Conservation (phyloP, 92 coral and sea anemone genomes). For the Desmophyllum pertusum region DNA sequence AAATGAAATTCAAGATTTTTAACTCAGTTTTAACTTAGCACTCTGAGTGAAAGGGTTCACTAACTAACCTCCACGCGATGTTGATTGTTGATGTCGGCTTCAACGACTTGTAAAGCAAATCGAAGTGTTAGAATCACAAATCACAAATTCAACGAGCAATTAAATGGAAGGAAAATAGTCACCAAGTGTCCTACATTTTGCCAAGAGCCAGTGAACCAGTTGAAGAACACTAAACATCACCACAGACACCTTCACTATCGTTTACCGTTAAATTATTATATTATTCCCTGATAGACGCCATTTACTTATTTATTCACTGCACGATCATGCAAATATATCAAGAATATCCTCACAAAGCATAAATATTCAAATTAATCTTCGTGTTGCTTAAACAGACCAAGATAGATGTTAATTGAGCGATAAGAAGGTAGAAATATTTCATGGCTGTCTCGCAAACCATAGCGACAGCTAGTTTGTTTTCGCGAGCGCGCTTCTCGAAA, state of each 20-base stretch:
- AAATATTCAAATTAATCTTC: constrained; percentile 18
- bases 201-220: constrained; percentile 15
- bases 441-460: constrained; percentile 15
- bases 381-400: background rate
- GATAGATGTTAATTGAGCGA: constrained; percentile 13
- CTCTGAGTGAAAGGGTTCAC: no score
- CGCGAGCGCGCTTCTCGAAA: background rate
- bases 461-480: background rate
- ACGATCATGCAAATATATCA: background rate
- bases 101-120: constrained; percentile 22
- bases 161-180: background rate
- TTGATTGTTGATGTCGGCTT: background rate
- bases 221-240: constrained; percentile 14
- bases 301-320: background rate
- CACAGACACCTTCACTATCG: background rate
- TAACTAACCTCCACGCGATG: background rate
- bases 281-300: background rate
- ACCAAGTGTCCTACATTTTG: constrained; percentile 9
- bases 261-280: background rate
- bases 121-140: background rate
- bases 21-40: no score
- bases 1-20: no score
- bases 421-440: background rate
- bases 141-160: background rate
- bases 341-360: background rate